These are phyloP conservation scores for Poeciliopsis prolifica DNA, from an alignment of 2,113 vertebrate genomes.

Conservation along the genomic window DNA sequence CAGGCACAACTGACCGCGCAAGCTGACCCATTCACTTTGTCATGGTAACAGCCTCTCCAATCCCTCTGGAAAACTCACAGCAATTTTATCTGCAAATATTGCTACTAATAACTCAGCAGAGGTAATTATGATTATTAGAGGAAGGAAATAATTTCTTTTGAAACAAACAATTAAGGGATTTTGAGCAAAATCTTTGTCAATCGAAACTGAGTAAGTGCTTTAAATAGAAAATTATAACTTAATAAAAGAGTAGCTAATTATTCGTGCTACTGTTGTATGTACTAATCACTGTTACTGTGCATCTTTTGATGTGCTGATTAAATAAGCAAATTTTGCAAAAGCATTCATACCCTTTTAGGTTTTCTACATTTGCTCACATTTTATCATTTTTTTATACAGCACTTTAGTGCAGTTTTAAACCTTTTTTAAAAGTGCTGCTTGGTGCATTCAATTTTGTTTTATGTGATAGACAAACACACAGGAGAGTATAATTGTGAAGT, in stretches of 20 bases:
- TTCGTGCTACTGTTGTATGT: neutral
- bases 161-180: neutral
- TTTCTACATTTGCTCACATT: neutral
- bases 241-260: neutral
- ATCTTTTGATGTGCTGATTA: neutral
- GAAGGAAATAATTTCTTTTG: neutral
- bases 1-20: conserved; percentile 42
- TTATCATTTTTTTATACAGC: no score
- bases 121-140: neutral
- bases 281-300: neutral
- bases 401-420: no score
- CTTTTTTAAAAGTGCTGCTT: no score
- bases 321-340: neutral
- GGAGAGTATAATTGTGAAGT: neutral
- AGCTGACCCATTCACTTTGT: conserved; percentile 56
- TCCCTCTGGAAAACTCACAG: neutral
- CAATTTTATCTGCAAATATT: neutral
- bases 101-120: neutral
- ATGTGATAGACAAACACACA: neutral
- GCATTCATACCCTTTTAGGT: neutral
- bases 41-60: conserved; percentile 47
- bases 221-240: neutral
- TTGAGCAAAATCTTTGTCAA: neutral
- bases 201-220: neutral
- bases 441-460: neutral